Base-by-base conservation (phyloP, 2,797 vertebrate genomes). In the Staurois parvus region DNA sequence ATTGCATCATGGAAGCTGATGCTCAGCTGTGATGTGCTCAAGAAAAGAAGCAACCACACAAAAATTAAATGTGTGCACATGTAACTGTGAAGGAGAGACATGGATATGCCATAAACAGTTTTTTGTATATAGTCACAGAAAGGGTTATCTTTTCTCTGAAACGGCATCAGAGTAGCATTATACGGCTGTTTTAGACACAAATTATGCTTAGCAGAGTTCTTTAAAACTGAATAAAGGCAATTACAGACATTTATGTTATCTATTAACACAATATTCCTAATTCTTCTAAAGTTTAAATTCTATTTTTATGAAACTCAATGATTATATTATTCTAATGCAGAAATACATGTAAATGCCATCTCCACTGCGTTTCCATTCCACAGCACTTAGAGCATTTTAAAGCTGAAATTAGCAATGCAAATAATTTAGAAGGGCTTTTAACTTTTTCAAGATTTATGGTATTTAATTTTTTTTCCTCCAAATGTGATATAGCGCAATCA, bases 271-370 rank as follows among this genome's bases (percentile, higher is more conserved):
- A 48, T 62, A 52, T n/a, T 79, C 28, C 21, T 62, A 79, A 79
- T 79, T 79, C 76, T 73, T 84, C 28, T 67, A 85, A 80, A 68
- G 59, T 85, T 74, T 85, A 85, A 80, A 79, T 26, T 72, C 66
- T 85, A 66, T 85, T 85, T 82, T 90, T 91, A 89, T 88, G 77
- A 85, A 85, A 80, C 32, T 67, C 90, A 90, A 59, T 91, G 91
- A 92, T 90, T 91, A 86, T 89, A 92, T 91, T 92, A 92, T 92
- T 91, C 90, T 91, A 90, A 84, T 84, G 74, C 90, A 90, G 87
- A 83, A 80, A 89, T 87, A 78, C 75, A 88, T 88, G 87, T 75
- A 90, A 91, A 87, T 69, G 79, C 84, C 85, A 76, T 85, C 9
- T 29, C 66, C 45, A 30, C 52, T 73, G 78, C 40, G 84, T 90